These are phyloP conservation scores for Tokudaia muenninki DNA, from an alignment of 2,797 vertebrate species.

Conservation along the genomic window DNA sequence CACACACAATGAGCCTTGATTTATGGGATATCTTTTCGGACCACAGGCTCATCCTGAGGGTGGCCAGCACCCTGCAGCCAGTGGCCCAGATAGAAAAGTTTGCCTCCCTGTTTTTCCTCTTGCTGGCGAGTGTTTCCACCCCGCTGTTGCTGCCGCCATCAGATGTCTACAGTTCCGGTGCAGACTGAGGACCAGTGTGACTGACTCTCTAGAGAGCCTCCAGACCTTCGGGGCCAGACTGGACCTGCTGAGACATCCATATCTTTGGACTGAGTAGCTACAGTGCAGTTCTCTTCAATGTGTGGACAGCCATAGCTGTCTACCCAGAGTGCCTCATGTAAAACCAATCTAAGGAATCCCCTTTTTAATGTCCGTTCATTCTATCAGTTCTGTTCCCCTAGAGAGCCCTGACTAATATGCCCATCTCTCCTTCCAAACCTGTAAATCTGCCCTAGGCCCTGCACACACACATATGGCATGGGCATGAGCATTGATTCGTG, in stretches of 20 bases:
- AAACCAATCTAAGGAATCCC: too few relatives aligned
- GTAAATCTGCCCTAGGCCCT: too few relatives aligned
- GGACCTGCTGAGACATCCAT: not conserved
- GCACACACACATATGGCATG: too few relatives aligned
- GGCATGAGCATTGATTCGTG: not conserved
- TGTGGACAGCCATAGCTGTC: not conserved
- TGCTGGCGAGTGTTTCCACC: not conserved
- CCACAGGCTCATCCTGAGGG: not conserved
- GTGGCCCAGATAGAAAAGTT: not conserved
- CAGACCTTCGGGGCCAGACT: not conserved
- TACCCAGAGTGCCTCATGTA: too few relatives aligned
- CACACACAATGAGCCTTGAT: not conserved
- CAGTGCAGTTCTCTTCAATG: too few relatives aligned
- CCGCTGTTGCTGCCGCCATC: too few relatives aligned
- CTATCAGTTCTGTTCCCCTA: too few relatives aligned
- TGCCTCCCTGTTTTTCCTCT: not conserved
- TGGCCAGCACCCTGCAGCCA: not conserved
- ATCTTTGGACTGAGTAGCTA: too few relatives aligned
- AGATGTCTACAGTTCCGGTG: not conserved
- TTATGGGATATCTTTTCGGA: too few relatives aligned
- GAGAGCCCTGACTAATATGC: too few relatives aligned
- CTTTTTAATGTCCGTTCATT: too few relatives aligned
- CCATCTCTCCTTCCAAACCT: too few relatives aligned
- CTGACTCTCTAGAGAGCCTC: not conserved
- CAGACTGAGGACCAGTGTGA: not conserved